Conservation (phyloP, 1,140 invertebrate genomes). For the Galleria mellonella region DNA sequence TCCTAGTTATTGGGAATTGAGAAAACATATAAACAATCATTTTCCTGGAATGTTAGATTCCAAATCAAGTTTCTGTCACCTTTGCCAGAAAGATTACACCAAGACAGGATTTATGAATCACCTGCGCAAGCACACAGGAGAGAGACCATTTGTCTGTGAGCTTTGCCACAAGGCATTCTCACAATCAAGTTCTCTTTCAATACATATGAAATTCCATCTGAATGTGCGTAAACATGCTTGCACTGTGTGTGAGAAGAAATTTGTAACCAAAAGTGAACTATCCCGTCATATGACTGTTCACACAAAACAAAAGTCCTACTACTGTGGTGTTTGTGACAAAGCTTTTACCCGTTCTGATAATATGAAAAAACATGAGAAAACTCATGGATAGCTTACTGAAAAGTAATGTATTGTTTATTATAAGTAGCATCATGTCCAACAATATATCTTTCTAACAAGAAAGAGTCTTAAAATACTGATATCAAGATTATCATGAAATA, state of each 20-base stretch:
- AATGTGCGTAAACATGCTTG: conserved; percentile 75
- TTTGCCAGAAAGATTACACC: conserved; percentile 73
- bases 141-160: conserved; percentile 82
- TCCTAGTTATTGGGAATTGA: conserved; percentile 68
- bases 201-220: conserved; percentile 79
- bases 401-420: not conserved
- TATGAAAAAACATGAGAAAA: conserved; percentile 75
- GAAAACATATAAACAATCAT: conserved; percentile 71
- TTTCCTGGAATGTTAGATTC: conserved; percentile 73
- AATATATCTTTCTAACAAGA: too few species aligned
- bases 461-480: too few species aligned
- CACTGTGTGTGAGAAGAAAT: conserved; percentile 76
- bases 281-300: conserved; percentile 77
- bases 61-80: conserved; percentile 72
- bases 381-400: conserved; percentile 51
- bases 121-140: conserved; percentile 90
- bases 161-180: conserved; percentile 78
- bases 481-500: too few species aligned
- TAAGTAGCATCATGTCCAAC: conserved; percentile 7
- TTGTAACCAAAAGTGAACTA: conserved; percentile 77
- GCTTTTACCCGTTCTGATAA: conserved; percentile 73
- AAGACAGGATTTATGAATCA: conserved; percentile 78
- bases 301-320: conserved; percentile 77
- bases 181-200: conserved; percentile 76
- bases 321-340: conserved; percentile 76